Base-by-base conservation (phyloP, 2,797 vertebrate genomes). In the Labeo calbasu region DNA sequence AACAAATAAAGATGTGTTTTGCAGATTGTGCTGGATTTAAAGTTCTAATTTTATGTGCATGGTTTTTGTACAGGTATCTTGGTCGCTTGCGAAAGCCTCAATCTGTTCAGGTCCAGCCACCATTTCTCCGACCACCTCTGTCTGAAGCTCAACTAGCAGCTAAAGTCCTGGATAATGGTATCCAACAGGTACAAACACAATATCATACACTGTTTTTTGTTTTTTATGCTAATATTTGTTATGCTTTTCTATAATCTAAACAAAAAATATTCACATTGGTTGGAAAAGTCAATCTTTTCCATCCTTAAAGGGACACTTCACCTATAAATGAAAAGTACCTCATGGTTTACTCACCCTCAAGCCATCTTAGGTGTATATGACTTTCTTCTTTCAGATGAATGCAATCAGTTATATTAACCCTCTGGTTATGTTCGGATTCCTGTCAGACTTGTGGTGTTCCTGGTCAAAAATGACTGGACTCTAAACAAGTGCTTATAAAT, bases 161-260 rank as follows among this genome's bases (percentile, higher is more conserved):
- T 89, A 99, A 99, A 92, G 94, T 97, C 85, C 94, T 98, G 95
- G 97, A 99, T 92, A 99, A 99, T 0, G 98, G 98, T 80, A 96
- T 99, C 90, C 97, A 98, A 91, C 96, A 96, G 91, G 95, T 96
- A 86, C 17, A 77, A 43, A 77, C 73, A 66, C 25, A 71, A 12
- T 28, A 5, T 69, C 65, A 51, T 21, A 73, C 19, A 73, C n/a
- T 51, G 6, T 7, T 43, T 9, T 43, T 11, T 0, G n/a, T 65
- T 43, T 75, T 19, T 66, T 11, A 32, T 71, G 19, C 4, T 68
- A 66, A 66, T 66, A 66, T 68, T 66, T 7, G 14, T 65, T 65
- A 14, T 36, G 32, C 8, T 66, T 10, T 40, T 68, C 32, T 68
- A 2, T 28, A 21, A 40, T 66, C 9, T 66, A 66, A 19, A 40